Percentiles rank a stretch among this genome's conserved stretches.
These are phyloP conservation scores for Triops longicaudatus DNA, from an alignment of 1,140 invertebrate species.

Conservation along the genomic window DNA sequence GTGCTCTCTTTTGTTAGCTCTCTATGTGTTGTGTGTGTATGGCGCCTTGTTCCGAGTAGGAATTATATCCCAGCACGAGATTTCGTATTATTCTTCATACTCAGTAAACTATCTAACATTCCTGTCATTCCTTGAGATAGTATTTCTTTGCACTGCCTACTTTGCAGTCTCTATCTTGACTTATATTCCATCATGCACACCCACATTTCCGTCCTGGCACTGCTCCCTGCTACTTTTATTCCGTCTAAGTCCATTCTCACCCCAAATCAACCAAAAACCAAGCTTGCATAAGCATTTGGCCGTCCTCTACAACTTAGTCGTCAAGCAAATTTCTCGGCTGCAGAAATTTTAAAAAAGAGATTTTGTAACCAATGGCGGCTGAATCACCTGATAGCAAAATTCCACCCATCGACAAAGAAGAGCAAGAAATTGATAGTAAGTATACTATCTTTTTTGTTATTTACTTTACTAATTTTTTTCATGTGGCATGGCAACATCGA, in stretches of 20 bases:
- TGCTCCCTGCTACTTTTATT: neutral
- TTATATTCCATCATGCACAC: slow-evolving; percentile 10
- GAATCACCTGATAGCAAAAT: neutral
- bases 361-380: neutral
- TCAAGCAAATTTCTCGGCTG: neutral
- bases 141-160: neutral
- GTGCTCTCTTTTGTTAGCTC: slow-evolving; percentile 1
- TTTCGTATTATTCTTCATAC: neutral
- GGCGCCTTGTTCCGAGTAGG: neutral
- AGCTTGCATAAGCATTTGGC: neutral
- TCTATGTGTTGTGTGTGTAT: neutral
- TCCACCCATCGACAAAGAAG: neutral
- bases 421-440: neutral
- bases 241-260: neutral
- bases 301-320: neutral
- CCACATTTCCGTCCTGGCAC: slow-evolving; percentile 6
- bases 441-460: neutral
- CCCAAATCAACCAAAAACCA: slow-evolving; percentile 1
- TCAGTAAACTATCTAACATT: neutral
- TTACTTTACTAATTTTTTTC: neutral
- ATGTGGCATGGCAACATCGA: too few relatives aligned
- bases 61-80: neutral
- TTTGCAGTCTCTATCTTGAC: neutral
- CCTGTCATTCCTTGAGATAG: neutral
- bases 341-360: neutral